Conservation (phyloP, 2,797 vertebrate species). For the Melanotaenia boesemani region DNA sequence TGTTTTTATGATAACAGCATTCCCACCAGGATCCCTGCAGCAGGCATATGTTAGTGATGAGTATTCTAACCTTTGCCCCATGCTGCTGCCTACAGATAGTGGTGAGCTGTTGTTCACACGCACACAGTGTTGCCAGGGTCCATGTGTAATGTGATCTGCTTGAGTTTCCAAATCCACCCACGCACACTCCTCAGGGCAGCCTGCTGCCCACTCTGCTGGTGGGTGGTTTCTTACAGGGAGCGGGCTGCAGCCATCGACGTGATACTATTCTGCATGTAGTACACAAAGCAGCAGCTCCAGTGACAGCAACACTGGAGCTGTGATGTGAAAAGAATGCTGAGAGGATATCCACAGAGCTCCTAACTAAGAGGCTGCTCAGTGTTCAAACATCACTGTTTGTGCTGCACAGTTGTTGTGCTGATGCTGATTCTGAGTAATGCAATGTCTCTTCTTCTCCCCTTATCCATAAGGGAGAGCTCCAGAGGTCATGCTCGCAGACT, state of each 20-base stretch:
- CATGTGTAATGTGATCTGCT: constrained; percentile 84
- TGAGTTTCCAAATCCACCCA: constrained; percentile 83
- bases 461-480: constrained; percentile 89
- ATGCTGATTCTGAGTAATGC: constrained; percentile 64
- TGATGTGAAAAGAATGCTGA: constrained; percentile 63
- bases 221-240: constrained; percentile 82
- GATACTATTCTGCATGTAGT: constrained; percentile 79
- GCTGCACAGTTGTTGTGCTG: constrained; percentile 55
- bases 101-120: constrained; percentile 78
- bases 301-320: constrained; percentile 66
- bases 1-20: constrained; percentile 72
- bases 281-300: constrained; percentile 61
- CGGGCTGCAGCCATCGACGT: constrained; percentile 72
- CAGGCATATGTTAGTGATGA: constrained; percentile 82
- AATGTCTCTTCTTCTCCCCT: constrained; percentile 60
- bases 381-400: constrained; percentile 64
- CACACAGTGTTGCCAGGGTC: constrained; percentile 80
- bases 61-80: constrained; percentile 76
- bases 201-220: constrained; percentile 83
- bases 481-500: constrained; percentile 93
- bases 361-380: constrained; percentile 57
- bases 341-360: constrained; percentile 63
- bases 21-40: constrained; percentile 75
- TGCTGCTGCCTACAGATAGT: constrained; percentile 82
- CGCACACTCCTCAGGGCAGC: constrained; percentile 81